Evolutionary conservation across 2,797 vertebrate species (phyloP), one percentile per base, ranked within the genome.

Genomic region (Eulemur mongoz): DNA sequence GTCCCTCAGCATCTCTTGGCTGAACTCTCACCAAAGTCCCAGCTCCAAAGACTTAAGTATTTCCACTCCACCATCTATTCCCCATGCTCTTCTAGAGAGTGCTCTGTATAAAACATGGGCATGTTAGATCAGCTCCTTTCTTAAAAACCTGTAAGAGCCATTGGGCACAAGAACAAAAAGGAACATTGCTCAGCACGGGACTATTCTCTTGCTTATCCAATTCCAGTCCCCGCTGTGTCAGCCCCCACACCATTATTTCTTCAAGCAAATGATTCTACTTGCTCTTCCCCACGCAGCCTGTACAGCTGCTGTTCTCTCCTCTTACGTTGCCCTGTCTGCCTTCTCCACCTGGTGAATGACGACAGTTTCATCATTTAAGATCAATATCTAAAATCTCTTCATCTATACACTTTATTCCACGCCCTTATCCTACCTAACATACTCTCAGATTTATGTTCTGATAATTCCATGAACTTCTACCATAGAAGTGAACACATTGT

Each of bases 371-470:
- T 32, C 76, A 65, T 52, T 83, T 59, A 86, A 87, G 48, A 84
- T 35, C 83, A 90, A 23, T 63, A 87, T n/a, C n/a, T 57, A 81
- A 93, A 78, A 52, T 93, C 20, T 95, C 35, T 84, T 87, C 25
- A 9, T 5, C 72, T 35, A 7, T 91, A 84, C 30, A 93, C n/a
- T 72, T 91, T 50, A 32, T 50, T 5, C 76, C 38, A 38, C 8
- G 20, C 18, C 7, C 7, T 67, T 76, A 88, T 76, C 38, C 76
- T 15, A 76, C 11, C 35, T 63, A 43, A 79, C 9, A 83, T 8
- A 43, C 13, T 80, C 27, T 50, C n/a, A 52, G 25, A 88, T 84
- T 73, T n/a, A 50, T 65, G 9, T 63, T 57, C 78, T 48, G 35
- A 82, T 92, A 83, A 54, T 35, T 63, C n/a, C 35, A 43, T 61